These are phyloP conservation scores for Patella caerulea DNA, from an alignment of 2,888 invertebrate species.

Conservation along the genomic window DNA sequence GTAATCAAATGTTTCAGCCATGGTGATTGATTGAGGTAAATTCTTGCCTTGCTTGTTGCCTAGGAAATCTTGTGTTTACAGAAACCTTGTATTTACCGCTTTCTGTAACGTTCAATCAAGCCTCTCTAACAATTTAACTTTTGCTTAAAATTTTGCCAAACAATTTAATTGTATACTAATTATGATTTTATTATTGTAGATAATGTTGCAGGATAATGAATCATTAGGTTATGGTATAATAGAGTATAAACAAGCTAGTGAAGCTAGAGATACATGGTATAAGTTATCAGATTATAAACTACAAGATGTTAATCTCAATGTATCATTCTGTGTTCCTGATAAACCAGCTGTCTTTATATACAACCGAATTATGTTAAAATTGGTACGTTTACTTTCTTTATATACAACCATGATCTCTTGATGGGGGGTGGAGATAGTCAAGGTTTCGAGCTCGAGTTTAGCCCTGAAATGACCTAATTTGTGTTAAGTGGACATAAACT, in stretches of 20 bases:
- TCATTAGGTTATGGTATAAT: constrained; percentile 75
- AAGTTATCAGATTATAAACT: constrained; percentile 50
- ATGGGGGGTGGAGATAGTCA: too few relatives aligned
- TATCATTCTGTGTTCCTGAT: constrained; percentile 75
- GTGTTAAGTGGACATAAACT: too few relatives aligned
- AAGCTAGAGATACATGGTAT: constrained; percentile 54
- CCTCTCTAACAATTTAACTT: too few relatives aligned
- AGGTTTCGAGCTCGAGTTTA: too few relatives aligned
- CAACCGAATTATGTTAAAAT: constrained; percentile 71
- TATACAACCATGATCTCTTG: too few relatives aligned
- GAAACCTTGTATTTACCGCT: too few relatives aligned
- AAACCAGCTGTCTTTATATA: constrained; percentile 74
- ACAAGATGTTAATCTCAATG: constrained; percentile 71
- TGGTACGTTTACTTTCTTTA: constrained; percentile 46
- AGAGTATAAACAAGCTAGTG: constrained; percentile 67
- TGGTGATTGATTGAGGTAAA: too few relatives aligned
- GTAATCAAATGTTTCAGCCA: too few relatives aligned
- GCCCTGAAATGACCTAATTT: too few relatives aligned
- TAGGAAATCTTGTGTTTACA: not conserved
- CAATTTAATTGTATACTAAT: not conserved
- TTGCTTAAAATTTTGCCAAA: not conserved
- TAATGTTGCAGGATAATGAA: constrained; percentile 73
- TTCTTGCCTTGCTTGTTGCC: too few relatives aligned
- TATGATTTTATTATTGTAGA: constrained; percentile 61
- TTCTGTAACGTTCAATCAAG: too few relatives aligned